phyloP scores from a whole-genome alignment of 2,797 vertebrate genomes.

The Bryconaethiops microstoma region DNA sequence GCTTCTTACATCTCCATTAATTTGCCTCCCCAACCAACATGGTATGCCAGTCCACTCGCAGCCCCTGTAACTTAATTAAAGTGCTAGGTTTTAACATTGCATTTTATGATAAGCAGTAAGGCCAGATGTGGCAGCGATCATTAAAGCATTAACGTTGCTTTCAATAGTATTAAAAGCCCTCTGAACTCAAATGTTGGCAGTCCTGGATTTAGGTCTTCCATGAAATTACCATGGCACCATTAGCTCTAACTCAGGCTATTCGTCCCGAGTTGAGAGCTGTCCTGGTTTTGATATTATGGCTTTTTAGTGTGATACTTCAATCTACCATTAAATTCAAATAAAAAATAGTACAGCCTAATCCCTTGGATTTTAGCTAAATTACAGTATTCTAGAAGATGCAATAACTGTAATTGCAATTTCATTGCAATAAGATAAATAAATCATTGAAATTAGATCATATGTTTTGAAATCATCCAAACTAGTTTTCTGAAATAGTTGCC shows the following conservation, averaged over 20 bases:
- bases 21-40: background rate
- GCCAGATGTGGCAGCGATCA: constrained; percentile 20
- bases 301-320: background rate
- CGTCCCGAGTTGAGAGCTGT: background rate
- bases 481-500: too few species aligned
- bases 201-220: constrained; percentile 9
- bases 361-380: background rate
- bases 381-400: background rate
- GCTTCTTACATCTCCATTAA: background rate
- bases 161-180: constrained; percentile 26
- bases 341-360: background rate
- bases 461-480: background rate
- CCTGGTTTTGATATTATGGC: background rate
- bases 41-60: background rate
- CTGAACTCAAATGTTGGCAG: too few species aligned
- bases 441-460: background rate
- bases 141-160: constrained; percentile 9
- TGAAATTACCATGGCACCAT: background rate
- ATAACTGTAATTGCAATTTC: background rate
- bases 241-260: background rate
- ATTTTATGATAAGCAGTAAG: constrained; percentile 17
- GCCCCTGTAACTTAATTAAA: background rate
- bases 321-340: background rate
- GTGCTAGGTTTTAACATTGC: background rate
- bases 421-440: background rate